Evolutionary conservation across 1,140 invertebrate species (phyloP), one percentile per base, ranked within the genome.

Genomic region (Philopotamus ludificatus): DNA sequence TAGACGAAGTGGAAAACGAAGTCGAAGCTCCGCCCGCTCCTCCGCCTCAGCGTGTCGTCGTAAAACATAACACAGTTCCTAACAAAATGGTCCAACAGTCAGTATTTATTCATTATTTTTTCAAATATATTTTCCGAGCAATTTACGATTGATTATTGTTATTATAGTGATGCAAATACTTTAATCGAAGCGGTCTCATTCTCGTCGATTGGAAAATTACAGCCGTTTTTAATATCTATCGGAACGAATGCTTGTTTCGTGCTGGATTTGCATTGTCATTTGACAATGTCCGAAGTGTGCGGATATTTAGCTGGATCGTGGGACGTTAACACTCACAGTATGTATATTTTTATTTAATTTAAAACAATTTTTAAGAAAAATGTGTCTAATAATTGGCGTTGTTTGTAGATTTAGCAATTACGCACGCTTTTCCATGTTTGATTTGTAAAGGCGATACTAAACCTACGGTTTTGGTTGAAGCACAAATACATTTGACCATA

Each of bases 281-380:
- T 97, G 64, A 94, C 91, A 15, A 90, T 89, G 68, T 90, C 89
- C 70, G 94, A 98, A 84, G 90, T 97, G 22, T 93, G 93, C 73
- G 95, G 95, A 1, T 98, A 97, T 78, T 78, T 98, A 20, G 95
- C 90, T 55, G 95, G 95, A 20, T 88, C 89, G 45, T 98, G 95
- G 95, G 95, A 97, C 79, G 87, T 93, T 44, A 94, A 93, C 78
- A 86, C 87, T 70, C 95, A 98, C 71, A 94, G 94, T 96, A 86
- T 86, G 87, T 85, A 70, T 49, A 9, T 28, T 21, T 18, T 20
- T 18, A 50, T 51, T 18, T 16, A 18, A 22, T 18, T 16, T 53
- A 4, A 60, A 41, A 58, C 57, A 68, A 16, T 63, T 63, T 65
- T 15, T 66, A 16, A 26, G 9, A 12, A 15, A n/a, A 15, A n/a